A percentile compares a stretch with the other conserved stretches of the same genome.
Evolutionary conservation across 2,888 invertebrate genomes (phyloP).

Genomic region (Pammene aurita): DNA sequence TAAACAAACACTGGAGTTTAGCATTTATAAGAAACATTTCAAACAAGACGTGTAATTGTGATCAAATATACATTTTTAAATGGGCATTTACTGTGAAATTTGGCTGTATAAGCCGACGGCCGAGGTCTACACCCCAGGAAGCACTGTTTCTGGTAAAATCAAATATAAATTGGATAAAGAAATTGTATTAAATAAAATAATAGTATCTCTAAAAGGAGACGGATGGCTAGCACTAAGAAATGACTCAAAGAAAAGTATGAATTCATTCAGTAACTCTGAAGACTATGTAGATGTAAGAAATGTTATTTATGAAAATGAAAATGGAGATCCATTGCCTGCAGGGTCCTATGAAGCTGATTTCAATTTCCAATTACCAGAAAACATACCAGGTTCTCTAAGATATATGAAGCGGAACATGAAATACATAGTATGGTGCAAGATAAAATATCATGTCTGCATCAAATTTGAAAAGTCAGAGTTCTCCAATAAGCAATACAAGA

Average conservation of each 20-base stretch:
- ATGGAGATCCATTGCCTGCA: slow-evolving; percentile 12
- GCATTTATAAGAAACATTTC: too few relatives aligned
- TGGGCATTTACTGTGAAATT: slow-evolving; percentile 35
- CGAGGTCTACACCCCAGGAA: slow-evolving; percentile 26
- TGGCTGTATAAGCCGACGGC: slow-evolving; percentile 13
- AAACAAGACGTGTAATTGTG: slow-evolving; percentile 2
- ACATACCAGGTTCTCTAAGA: slow-evolving; percentile 31
- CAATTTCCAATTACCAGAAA: slow-evolving; percentile 21
- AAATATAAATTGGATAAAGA: slow-evolving; percentile 33
- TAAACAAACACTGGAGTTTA: too few relatives aligned
- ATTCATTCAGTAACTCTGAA: slow-evolving; percentile 25
- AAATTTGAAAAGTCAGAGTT: slow-evolving; percentile 28
- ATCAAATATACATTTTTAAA: slow-evolving; percentile 5
- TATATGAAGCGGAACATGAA: background rate
- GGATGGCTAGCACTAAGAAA: slow-evolving; percentile 25
- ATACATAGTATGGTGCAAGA: slow-evolving; percentile 24
- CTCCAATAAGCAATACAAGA: slow-evolving; percentile 30
- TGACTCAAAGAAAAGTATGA: background rate
- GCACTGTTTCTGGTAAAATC: slow-evolving; percentile 27
- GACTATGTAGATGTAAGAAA: slow-evolving; percentile 22
- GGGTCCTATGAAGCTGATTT: slow-evolving; percentile 29
- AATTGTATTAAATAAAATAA: slow-evolving; percentile 28
- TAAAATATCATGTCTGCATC: slow-evolving; percentile 33
- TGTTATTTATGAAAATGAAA: slow-evolving; percentile 23
- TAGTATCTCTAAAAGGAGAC: slow-evolving; percentile 33